These are phyloP conservation scores for Elephantulus edwardii DNA, from an alignment of 2,113 vertebrate species.

Conservation along the genomic window DNA sequence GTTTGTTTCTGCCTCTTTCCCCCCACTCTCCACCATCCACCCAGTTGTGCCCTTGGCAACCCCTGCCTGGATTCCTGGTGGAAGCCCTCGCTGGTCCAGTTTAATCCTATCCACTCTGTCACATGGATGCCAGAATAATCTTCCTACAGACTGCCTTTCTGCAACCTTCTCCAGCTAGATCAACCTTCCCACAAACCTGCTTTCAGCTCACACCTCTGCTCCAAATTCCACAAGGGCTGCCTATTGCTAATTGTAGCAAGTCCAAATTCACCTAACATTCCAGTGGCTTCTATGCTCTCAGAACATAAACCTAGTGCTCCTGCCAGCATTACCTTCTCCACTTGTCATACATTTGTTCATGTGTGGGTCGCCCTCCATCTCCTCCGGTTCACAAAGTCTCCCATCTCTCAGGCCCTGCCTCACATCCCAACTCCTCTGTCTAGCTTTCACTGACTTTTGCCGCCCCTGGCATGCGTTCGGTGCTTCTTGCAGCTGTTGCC, in stretches of 20 bases:
- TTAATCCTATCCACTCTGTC: constrained; percentile 14
- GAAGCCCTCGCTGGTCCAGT: neutral
- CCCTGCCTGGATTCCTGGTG: constrained; percentile 25
- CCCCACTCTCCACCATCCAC: neutral
- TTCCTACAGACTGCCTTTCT: neutral
- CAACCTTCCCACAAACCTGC: neutral
- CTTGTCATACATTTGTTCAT: neutral
- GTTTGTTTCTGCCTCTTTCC: constrained; percentile 1
- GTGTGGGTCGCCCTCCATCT: neutral
- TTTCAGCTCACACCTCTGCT: constrained; percentile 30
- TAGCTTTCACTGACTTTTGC: neutral
- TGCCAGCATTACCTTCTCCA: neutral
- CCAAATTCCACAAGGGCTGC: neutral
- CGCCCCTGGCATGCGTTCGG: neutral
- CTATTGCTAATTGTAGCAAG: neutral
- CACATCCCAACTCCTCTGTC: neutral
- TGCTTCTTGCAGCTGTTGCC: neutral
- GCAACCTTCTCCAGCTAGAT: neutral
- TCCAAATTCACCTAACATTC: constrained; percentile 35
- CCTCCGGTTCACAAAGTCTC: constrained; percentile 6
- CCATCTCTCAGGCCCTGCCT: neutral
- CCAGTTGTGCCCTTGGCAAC: neutral
- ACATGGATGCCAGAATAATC: neutral
- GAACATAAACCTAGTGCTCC: neutral
- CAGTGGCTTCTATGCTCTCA: neutral